phyloP scores from a whole-genome alignment of 2,888 invertebrate species.

The Endotricha flammealis region DNA sequence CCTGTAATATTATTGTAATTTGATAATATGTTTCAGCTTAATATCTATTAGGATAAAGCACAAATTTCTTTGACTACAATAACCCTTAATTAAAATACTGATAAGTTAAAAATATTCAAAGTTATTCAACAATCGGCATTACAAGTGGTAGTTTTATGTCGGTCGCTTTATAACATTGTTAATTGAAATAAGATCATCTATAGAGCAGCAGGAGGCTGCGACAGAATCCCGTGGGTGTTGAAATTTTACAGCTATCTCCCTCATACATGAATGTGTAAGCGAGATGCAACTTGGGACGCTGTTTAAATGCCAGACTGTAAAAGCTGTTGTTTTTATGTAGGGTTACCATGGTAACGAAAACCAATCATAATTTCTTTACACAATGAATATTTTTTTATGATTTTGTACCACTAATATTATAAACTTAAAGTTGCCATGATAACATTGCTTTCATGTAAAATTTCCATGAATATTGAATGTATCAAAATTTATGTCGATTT shows the following conservation, averaged over 20 bases:
- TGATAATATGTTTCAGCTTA: too few species aligned
- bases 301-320: constrained; percentile 12
- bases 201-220: constrained; percentile 42
- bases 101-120: constrained; percentile 16
- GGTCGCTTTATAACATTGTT: constrained; percentile 39
- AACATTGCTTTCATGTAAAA: too few species aligned
- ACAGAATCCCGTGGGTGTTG: constrained; percentile 46
- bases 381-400: too few species aligned
- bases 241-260: constrained; percentile 33
- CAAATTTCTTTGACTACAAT: too few species aligned
- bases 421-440: too few species aligned
- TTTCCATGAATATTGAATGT: too few species aligned
- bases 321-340: constrained; percentile 26
- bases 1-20: too few species aligned
- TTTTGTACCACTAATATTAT: too few species aligned
- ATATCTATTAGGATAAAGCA: too few species aligned
- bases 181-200: constrained; percentile 62
- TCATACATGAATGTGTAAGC: constrained; percentile 24
- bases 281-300: constrained; percentile 30
- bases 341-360: too few species aligned
- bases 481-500: too few species aligned
- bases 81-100: background rate
- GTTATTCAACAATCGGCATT: constrained; percentile 15
- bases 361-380: too few species aligned
- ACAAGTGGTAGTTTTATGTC: constrained; percentile 18